These are phyloP conservation scores for Nipponia nippon DNA, from an alignment of 2,113 vertebrate species.

Conservation along the genomic window DNA sequence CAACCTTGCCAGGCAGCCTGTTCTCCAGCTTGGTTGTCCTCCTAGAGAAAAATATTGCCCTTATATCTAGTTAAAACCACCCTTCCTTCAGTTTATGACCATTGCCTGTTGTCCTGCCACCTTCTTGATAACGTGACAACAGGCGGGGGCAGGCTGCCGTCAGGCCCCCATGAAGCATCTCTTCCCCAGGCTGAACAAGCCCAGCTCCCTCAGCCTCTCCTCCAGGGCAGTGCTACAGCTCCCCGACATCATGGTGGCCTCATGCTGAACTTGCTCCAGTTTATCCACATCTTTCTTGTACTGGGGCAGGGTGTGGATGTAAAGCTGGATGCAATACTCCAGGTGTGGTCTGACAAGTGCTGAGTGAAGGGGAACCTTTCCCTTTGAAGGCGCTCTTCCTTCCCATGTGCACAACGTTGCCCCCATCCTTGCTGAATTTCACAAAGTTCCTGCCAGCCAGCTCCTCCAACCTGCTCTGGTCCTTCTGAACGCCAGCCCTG, in stretches of 20 bases:
- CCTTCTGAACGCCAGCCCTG: background rate
- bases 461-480: background rate
- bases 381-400: background rate
- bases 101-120: background rate
- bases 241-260: background rate
- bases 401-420: background rate
- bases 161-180: background rate
- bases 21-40: background rate
- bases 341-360: background rate
- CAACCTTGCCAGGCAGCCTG: background rate
- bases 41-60: background rate
- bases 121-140: background rate
- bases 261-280: background rate
- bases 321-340: background rate
- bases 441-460: background rate
- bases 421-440: background rate
- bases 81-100: background rate
- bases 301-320: background rate
- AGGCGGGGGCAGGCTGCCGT: fast-evolving
- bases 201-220: background rate
- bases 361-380: background rate
- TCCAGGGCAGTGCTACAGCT: background rate
- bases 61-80: background rate
- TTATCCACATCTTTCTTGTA: background rate
- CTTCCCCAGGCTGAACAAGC: background rate